Evolutionary conservation across 2,113 vertebrate species (phyloP), one percentile per base, ranked within the genome.

Genomic region (Ginglymostoma cirratum): DNA sequence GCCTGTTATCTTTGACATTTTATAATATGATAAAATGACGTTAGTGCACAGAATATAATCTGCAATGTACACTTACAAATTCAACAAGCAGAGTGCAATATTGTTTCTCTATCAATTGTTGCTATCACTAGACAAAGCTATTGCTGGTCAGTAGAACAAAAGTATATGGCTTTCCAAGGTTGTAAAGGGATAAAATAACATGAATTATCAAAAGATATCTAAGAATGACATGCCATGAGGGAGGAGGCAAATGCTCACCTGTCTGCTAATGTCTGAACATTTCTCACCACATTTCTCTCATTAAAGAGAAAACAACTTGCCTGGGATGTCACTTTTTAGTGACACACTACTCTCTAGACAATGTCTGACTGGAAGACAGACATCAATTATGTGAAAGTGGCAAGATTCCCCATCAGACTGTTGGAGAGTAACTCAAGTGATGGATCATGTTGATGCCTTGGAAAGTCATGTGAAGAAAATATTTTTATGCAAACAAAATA

Each of bases 121-220:
- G 55, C 66, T 38, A 34, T 93, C 90, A 66, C n/a, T 17, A 93
- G 65, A 38, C 90, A 93, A 17, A 93, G 30, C 66, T 67, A 67
- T 67, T 38, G 90, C 90, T 93, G 30, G 85, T 48, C 48, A 87
- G 27, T 52, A 52, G 23, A 24, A 52, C 45, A 87, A 65, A 67
- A 23, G 19, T 93, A 14, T 38, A 93, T 93, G 3, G 12, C 90
- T 93, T 93, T 67, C 61, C 5, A 65, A 38, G 61, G 90, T 65
- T 93, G 34, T 93, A 66, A 93, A 66, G 65, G 90, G 19, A 93
- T 93, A 93, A 93, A 93, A 93, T 93, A 93, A 34, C 14, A n/a
- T 93, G 61, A 93, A 66, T n/a, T 93, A 34, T n/a, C 61, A 93
- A 66, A 30, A 93, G 55, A 15, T 30, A n/a, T 21, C 30, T 1